Evolutionary conservation across 2,113 vertebrate species (phyloP).

Genomic region (Irena cyanogastra): DNA sequence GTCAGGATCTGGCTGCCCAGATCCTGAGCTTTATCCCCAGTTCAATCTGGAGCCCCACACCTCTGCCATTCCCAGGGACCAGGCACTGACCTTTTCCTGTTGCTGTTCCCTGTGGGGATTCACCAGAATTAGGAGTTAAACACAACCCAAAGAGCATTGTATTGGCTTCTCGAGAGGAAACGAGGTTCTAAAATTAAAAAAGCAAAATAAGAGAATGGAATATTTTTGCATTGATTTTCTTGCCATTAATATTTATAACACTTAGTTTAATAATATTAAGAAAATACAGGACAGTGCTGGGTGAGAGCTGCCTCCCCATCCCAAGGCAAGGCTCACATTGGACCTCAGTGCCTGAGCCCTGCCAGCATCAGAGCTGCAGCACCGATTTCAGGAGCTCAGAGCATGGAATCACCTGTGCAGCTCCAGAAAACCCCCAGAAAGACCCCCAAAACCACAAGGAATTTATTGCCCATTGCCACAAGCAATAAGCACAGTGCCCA

Average conservation of each 20-base stretch:
- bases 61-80: background rate
- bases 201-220: background rate
- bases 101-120: background rate
- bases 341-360: accelerated
- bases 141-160: background rate
- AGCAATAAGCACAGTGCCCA: background rate
- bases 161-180: background rate
- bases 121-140: background rate
- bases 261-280: background rate
- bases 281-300: background rate
- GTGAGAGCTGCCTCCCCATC: background rate
- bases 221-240: background rate
- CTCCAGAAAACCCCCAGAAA: background rate
- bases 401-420: background rate
- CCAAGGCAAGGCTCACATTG: accelerated
- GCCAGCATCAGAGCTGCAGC: background rate
- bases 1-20: background rate
- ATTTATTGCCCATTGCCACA: background rate
- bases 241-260: background rate
- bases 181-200: background rate
- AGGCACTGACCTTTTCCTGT: background rate
- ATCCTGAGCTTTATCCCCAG: background rate
- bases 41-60: accelerated
- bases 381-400: background rate
- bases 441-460: no score